Percentiles rank a stretch among this genome's conserved stretches.
Conservation (phyloP, 53 echinoderm and acorn worm species). For the Pentamera pediparva region DNA sequence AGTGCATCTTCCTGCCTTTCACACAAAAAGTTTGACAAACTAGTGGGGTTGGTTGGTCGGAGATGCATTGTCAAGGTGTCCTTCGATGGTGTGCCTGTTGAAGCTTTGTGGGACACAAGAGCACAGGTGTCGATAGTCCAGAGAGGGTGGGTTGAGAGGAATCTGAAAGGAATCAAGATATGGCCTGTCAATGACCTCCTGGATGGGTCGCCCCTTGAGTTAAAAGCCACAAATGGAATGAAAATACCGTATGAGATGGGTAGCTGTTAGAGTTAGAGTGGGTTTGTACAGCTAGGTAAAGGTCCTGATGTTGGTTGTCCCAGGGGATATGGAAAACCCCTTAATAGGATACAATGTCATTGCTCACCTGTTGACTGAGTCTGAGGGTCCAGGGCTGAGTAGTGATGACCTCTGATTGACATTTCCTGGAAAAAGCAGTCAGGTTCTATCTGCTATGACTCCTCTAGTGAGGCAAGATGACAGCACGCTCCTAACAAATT, state of each 20-base stretch:
- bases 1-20: background rate
- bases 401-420: background rate
- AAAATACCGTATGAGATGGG: conserved; percentile 1
- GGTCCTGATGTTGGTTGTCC: background rate
- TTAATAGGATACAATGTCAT: conserved; percentile 16
- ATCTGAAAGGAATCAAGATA: background rate
- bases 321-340: background rate
- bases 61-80: background rate
- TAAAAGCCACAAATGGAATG: conserved; percentile 5
- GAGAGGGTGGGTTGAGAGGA: background rate
- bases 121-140: conserved; percentile 4
- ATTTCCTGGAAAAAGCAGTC: background rate
- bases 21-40: background rate
- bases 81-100: background rate
- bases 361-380: background rate
- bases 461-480: background rate
- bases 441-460: background rate
- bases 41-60: background rate
- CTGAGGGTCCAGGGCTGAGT: background rate
- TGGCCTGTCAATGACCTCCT: conserved; percentile 6
- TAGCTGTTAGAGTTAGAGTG: background rate
- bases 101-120: background rate
- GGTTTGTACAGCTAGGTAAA: too few species aligned
- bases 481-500: background rate
- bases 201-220: background rate